These are phyloP conservation scores for Drosophila repletoides DNA, from an alignment of 1,140 invertebrate genomes.

Conservation along the genomic window DNA sequence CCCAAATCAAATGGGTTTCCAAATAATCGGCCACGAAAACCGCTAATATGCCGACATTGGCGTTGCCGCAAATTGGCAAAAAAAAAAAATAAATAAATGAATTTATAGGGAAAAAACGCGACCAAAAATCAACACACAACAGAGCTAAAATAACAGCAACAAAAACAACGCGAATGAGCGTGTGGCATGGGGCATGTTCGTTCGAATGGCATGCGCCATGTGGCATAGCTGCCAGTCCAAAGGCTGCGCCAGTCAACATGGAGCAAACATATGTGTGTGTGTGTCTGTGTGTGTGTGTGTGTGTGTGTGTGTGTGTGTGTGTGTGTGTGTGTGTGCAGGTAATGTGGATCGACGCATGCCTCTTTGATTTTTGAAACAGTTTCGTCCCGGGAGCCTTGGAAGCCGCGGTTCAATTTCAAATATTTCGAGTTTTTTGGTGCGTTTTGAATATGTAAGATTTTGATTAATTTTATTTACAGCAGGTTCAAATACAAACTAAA, in stretches of 20 bases:
- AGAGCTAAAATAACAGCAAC: background rate
- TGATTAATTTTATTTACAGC: too few relatives aligned
- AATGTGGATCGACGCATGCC: slow-evolving; percentile 2
- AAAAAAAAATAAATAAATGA: too few relatives aligned
- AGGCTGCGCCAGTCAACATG: background rate
- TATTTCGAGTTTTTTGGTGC: too few relatives aligned
- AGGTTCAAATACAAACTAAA: too few relatives aligned
- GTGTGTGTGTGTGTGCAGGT: slow-evolving; percentile 6
- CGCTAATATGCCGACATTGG: slow-evolving; percentile 58
- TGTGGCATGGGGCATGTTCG: slow-evolving; percentile 21
- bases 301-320: background rate
- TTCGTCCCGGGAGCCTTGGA: too few relatives aligned
- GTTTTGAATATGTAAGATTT: too few relatives aligned
- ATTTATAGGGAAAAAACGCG: too few relatives aligned
- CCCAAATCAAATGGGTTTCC: slow-evolving; percentile 54
- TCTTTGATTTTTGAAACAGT: background rate
- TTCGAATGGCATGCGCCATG: slow-evolving; percentile 24
- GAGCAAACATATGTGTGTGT: slow-evolving; percentile 8
- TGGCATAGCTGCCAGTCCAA: background rate
- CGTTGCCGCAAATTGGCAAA: slow-evolving; percentile 27
- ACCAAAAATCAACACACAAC: slow-evolving; percentile 50
- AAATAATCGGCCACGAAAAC: slow-evolving; percentile 69
- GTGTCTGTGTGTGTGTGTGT: slow-evolving; percentile 10
- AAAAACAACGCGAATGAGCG: background rate
- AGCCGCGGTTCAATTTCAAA: too few relatives aligned